Base-by-base conservation (phyloP, 2,888 invertebrate species). In the Selenia dentaria region DNA sequence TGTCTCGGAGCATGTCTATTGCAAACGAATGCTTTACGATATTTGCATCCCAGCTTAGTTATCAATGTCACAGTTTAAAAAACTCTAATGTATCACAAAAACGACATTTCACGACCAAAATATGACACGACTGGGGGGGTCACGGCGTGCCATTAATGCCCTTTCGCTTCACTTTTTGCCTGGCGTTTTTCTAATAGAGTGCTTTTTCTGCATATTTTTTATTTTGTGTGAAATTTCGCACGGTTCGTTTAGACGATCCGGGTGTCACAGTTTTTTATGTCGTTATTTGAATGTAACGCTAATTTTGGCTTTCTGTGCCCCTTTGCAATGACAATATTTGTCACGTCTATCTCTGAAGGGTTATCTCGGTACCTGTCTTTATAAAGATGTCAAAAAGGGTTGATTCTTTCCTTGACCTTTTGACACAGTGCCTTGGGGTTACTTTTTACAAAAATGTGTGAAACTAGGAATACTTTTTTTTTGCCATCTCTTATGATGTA, bases 151-250 rank as follows among this genome's bases (percentile, higher is more conserved):
- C 61, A 62, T 74, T 32, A 10, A 9, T 31, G 43, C 41, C 41
- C 37, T 27, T 39, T 36, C 35, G 20, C n/a, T 70, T 76, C 79
- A 81, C 79, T 76, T 80, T n/a, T 79, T 62, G 50, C 32, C 41
- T 47, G 6, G 14, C n/a, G 42, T 35, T 55, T 74, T 22, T 24
- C 10, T 8, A 32, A 33, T 68, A 72, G 63, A 62, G 41, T 2
- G 25, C 31, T 68, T 74, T 77, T 77, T 75, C 70, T 61, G 38
- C 6, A 40, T 35, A 47, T 52, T 72, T 76, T 68, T 62, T 48
- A 58, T 63, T 64, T 83, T 84, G 79, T 83, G 57, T 40, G 25
- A 57, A 79, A 89, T 89, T 89, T 89, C 90, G 83, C 90, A 90
- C 89, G 90, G 87, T 85, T 84, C 70, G 81, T 88, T 85, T 73